These are phyloP conservation scores for Catamblyrhynchus diadema DNA, from an alignment of 2,797 vertebrate species.

Conservation along the genomic window DNA sequence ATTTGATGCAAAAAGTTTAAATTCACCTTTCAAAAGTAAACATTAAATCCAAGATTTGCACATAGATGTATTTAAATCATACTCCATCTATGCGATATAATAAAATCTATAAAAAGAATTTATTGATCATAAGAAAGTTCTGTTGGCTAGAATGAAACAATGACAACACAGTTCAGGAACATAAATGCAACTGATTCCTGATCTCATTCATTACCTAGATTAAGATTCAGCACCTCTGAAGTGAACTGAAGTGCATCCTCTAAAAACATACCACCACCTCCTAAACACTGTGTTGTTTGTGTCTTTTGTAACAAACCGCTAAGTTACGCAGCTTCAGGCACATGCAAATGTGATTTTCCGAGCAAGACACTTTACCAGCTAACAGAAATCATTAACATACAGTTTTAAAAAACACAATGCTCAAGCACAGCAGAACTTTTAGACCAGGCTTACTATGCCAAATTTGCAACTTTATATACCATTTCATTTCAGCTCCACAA, in stretches of 20 bases:
- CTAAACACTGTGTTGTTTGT: background rate
- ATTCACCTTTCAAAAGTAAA: background rate
- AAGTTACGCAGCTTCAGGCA: fast-evolving
- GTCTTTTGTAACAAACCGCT: background rate
- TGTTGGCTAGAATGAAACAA: background rate
- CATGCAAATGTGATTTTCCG: background rate
- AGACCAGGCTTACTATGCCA: background rate
- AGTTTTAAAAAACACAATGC: background rate
- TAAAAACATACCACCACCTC: background rate
- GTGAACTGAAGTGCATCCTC: background rate
- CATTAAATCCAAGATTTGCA: background rate
- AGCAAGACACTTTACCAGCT: background rate
- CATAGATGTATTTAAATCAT: background rate
- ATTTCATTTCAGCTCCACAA: background rate
- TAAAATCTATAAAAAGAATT: background rate
- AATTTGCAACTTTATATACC: background rate
- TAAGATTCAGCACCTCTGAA: background rate
- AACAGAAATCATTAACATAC: background rate
- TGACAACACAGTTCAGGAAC: background rate
- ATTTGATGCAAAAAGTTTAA: background rate
- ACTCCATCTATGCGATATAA: background rate
- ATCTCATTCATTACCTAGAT: background rate
- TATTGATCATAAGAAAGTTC: background rate
- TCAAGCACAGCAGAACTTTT: background rate
- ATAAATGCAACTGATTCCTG: background rate